These are phyloP conservation scores for Neosalanx taihuensis DNA, from an alignment of 2,797 vertebrate species.

Conservation along the genomic window DNA sequence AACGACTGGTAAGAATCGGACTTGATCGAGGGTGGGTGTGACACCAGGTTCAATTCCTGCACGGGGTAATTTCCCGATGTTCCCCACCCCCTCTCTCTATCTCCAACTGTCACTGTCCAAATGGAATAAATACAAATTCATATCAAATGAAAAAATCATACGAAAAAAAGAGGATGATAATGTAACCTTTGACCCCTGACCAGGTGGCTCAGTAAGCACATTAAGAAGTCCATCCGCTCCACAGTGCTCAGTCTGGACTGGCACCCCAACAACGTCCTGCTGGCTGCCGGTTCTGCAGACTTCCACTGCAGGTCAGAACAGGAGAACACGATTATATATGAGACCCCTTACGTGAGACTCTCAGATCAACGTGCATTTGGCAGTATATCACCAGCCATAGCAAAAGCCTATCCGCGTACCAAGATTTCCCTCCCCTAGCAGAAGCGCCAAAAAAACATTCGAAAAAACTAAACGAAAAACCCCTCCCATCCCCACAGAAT, in stretches of 20 bases:
- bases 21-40: not conserved
- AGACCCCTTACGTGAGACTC: too few relatives aligned
- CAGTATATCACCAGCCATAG: too few relatives aligned
- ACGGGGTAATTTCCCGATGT: too few relatives aligned
- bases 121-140: too few relatives aligned
- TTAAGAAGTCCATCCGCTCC: slow-evolving; percentile 73
- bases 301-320: slow-evolving; percentile 75
- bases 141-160: too few relatives aligned
- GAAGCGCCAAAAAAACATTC: too few relatives aligned
- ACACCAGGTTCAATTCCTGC: too few relatives aligned
- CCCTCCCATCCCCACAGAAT: slow-evolving; percentile 53
- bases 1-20: slow-evolving; percentile 71
- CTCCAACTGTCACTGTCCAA: too few relatives aligned
- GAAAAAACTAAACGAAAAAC: not conserved
- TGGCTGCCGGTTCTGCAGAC: slow-evolving; percentile 73
- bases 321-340: not conserved
- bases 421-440: too few relatives aligned
- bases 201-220: slow-evolving; percentile 87
- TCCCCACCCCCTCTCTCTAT: too few relatives aligned
- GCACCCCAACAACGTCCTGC: slow-evolving; percentile 82
- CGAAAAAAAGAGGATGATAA: not conserved
- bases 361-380: too few relatives aligned
- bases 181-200: slow-evolving; percentile 8
- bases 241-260: slow-evolving; percentile 76
- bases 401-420: too few relatives aligned